Base-by-base conservation (phyloP, 2,113 vertebrate species). In the Peromyscus californicus region DNA sequence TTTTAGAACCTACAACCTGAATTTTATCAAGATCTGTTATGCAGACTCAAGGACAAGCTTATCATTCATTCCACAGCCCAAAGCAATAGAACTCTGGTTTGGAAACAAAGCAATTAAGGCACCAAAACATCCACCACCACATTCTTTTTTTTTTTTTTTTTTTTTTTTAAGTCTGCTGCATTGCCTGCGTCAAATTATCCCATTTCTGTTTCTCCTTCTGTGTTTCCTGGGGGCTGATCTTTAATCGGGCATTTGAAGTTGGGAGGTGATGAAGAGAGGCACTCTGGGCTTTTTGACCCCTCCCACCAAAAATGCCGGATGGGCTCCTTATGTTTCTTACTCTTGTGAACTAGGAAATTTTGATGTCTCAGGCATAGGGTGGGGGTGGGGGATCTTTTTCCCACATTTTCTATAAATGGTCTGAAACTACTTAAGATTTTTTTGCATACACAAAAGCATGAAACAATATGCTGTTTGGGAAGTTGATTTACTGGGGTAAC, bases 361-460 rank as follows among this genome's bases (percentile, higher is more conserved):
- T 95, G 75, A 85, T 65, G 69, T 93, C 84, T 65, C 48, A 92
- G 59, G 8, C 65, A 85, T 59, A 85, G 90, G 90, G 26, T 57
- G 5, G 67, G 57, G 31, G 74, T 2, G 26, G 39, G 39, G n/a
- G 26, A 17, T 42, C 75, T 51, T 69, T 57, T 75, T 91, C 42
- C 75, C 51, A 74, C 9, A 89, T 92, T 95, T 90, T 76, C 75
- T 92, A 61, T 69, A 92, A 92, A 82, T 70, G 57, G 31, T 94
- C 69, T 94, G 57, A 96, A 96, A 94, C 0, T 72, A 63, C 15
- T 93, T 95, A 97, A 93, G 87, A 42, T 93, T 67, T n/a, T 59
- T 13, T 89, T 87, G 17, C 16, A 80, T 88, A 88, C 7, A 82
- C 4, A 39, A 96, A 97, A 83, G 33, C 29, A 93, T 57, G 33